Evolutionary conservation across 2,797 vertebrate genomes (phyloP), one percentile per base, ranked within the genome.

Genomic region (Poecilia velifera): DNA sequence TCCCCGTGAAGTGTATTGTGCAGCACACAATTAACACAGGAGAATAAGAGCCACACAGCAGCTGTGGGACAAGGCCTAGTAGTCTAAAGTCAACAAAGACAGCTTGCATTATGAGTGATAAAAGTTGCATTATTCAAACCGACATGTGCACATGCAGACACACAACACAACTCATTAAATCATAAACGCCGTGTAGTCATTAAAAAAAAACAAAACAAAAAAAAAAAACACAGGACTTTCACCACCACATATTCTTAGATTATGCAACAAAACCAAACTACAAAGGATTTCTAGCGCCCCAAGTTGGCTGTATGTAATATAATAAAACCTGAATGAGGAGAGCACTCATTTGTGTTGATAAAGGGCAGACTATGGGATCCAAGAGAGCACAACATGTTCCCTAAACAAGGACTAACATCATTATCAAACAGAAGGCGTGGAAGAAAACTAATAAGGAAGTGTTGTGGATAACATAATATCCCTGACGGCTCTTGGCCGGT

Each of bases 41-140:
- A 76, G 1, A 5, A 45, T 53, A 10, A 66, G 36, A 10, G 34
- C 45, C 4, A 16, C 49, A 22, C 2, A 55, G 31, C 45, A 70
- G 10, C 51, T 62, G 39, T 3, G 49, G 8, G 57, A 64, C 25
- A 45, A 22, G 16, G 12, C 0, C 14, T 3, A 62, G 66, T 3
- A 51, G 66, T 78, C 64, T 13, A 80, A 79, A 76, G 49, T 77
- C 74, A 81, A 80, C 55, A 81, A 81, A 66, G 64, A 75, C 45
- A 45, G 13, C 28, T 31, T 62, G 45, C 73, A 45, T 72, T 9
- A 76, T 47, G 2, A 70, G 4, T 20, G 25, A 75, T 73, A 55
- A 79, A 71, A 12, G 25, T n/a, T 28, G 13, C 34, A 43, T 78
- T 16, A 51, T 62, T 57, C 68, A 71, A 71, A 71, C 66, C 41